Evolutionary conservation across 2,113 vertebrate species (phyloP).

Genomic region (Ginglymostoma cirratum): DNA sequence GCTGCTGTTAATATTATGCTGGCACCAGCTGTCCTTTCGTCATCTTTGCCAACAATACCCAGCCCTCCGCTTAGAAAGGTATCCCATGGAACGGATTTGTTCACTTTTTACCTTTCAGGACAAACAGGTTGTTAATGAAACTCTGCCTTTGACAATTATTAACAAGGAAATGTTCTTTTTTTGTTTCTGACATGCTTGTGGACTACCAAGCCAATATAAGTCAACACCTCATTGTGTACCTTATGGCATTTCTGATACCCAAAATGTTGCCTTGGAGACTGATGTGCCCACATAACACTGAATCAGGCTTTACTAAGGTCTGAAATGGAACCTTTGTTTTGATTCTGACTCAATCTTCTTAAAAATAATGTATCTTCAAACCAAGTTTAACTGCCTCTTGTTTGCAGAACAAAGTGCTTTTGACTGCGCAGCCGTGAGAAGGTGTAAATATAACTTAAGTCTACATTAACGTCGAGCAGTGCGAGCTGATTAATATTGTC

Average conservation of each 20-base stretch:
- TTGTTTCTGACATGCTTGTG: not conserved
- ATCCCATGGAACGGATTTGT: too few species aligned
- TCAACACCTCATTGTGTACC: not conserved
- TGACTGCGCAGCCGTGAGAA: not conserved
- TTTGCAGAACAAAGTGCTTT: not conserved
- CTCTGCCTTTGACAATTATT: not conserved
- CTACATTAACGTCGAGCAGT: not conserved
- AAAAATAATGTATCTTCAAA: not conserved
- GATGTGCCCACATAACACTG: not conserved
- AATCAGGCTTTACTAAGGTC: not conserved
- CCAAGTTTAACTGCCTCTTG: not conserved
- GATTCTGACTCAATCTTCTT: not conserved
- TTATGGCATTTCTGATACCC: not conserved
- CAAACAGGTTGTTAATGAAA: not conserved
- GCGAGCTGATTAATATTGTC: too few species aligned
- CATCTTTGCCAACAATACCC: conserved; percentile 40
- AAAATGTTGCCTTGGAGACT: not conserved
- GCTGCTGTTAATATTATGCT: conserved; percentile 45
- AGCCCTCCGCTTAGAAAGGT: not conserved
- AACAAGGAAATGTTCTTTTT: not conserved
- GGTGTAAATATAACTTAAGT: not conserved
- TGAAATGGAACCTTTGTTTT: not conserved
- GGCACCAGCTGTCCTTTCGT: conserved; percentile 41
- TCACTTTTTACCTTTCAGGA: not conserved
- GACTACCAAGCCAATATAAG: not conserved